Base-by-base conservation (phyloP, 2,888 invertebrate species). In the Halictus quadricinctus region DNA sequence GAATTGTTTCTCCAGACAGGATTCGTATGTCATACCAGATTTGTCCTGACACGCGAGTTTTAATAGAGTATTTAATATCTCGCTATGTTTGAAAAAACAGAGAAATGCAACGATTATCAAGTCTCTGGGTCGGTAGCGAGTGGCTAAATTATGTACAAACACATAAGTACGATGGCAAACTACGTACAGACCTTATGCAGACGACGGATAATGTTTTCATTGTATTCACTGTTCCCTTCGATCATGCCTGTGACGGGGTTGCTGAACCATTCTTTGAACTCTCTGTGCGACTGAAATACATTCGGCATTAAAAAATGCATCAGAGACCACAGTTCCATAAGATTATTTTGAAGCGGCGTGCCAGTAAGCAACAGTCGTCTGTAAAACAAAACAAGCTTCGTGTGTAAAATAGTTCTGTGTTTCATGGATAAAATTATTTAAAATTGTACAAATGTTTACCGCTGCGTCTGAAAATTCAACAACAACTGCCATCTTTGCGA, bases 261-360 rank as follows among this genome's bases (percentile, higher is more conserved):
- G 83, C 98, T 98, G 96, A 99, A 99, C 99, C 99, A 99, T 95
- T 99, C 99, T 94, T 99, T 98, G 95, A 98, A 99, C 95, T 99
- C 99, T 79, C 98, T 96, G 95, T 99, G 98, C 76, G 98, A 98
- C 90, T 98, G 98, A 96, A 99, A 99, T 90, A 99, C 98, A 94
- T 98, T 97, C 70, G 99, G 99, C 99, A 99, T 99, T 78, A 99
- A 96, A 95, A 99, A 99, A 95, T 99, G 99, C 98, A 99, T 98
- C 86, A 99, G 95, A 41, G 99, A 99, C 99, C 99, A 99, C 90
- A 99, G 95, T 95, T 99, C 99, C 97, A 98, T 98, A 91, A 99
- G 95, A 94, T 98, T 98, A 95, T 99, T 99, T 95, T 99, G 99
- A 88, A 99, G 96, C 83, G 99, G 99, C 84, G 99, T 99, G 91